phyloP scores from a whole-genome alignment of 2,797 vertebrate species.

The Galago senegalensis region DNA sequence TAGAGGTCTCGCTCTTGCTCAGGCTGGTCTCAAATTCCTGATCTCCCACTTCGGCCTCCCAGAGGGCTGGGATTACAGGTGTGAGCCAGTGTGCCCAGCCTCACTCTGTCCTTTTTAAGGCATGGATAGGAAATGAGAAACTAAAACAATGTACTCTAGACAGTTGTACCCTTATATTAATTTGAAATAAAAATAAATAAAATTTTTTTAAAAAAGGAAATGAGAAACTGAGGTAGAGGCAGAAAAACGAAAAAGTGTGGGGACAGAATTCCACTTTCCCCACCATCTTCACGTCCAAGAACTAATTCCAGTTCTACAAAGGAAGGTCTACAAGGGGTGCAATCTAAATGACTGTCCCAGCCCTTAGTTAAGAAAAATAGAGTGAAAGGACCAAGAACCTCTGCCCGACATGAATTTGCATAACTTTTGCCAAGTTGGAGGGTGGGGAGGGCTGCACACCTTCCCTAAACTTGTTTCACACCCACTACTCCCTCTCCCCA shows the following conservation, averaged over 20 bases:
- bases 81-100: too few species aligned
- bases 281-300: neutral
- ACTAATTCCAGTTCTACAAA: neutral
- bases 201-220: neutral
- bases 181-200: too few species aligned
- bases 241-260: neutral
- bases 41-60: too few species aligned
- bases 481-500: neutral
- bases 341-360: neutral
- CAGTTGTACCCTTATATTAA: too few species aligned
- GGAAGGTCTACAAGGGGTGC: neutral
- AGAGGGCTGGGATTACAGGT: too few species aligned
- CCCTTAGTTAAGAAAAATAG: neutral
- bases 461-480: neutral
- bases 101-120: neutral
- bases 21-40: too few species aligned
- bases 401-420: constrained; percentile 20
- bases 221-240: constrained; percentile 12
- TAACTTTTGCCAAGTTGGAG: neutral
- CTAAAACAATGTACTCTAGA: too few species aligned
- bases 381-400: neutral
- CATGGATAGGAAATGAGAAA: constrained; percentile 48
- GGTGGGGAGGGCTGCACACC: neutral
- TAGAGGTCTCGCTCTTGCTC: too few species aligned
- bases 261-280: constrained; percentile 20